Evolutionary conservation across 2,888 invertebrate species (phyloP).

Genomic region (Amblyjoppa fuscipennis): DNA sequence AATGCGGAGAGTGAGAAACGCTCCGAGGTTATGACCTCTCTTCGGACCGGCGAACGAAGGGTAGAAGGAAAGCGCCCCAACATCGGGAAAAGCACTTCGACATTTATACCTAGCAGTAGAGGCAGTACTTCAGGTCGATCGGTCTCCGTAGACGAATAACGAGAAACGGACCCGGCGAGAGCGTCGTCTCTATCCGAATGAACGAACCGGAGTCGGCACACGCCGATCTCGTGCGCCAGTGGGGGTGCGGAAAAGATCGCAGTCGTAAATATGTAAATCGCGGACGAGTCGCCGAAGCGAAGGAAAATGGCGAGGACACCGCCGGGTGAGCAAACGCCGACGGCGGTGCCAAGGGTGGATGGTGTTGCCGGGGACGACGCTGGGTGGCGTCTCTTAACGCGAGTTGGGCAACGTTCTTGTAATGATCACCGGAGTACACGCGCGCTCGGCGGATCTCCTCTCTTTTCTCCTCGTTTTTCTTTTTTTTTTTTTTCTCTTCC

Average conservation of each 20-base stretch:
- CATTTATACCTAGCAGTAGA: slow-evolving; percentile 1
- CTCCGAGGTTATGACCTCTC: slow-evolving; percentile 47
- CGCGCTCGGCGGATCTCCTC: slow-evolving; percentile 18
- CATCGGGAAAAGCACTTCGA: slow-evolving; percentile 18
- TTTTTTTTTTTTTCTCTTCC: not conserved
- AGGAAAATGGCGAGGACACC: slow-evolving; percentile 45
- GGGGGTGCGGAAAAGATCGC: slow-evolving; percentile 57
- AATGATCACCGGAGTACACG: slow-evolving; percentile 54
- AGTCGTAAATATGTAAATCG: slow-evolving; percentile 72
- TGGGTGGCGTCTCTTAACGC: slow-evolving; percentile 48
- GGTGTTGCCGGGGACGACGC: slow-evolving; percentile 8
- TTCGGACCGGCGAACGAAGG: slow-evolving; percentile 15
- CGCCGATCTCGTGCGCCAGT: not conserved
- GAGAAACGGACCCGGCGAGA: slow-evolving; percentile 50
- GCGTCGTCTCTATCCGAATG: slow-evolving; percentile 41
- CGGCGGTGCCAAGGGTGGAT: not conserved
- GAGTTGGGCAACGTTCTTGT: slow-evolving; percentile 56
- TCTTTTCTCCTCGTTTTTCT: slow-evolving; percentile 13
- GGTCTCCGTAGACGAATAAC: slow-evolving; percentile 66
- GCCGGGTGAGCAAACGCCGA: not conserved
- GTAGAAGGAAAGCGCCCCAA: slow-evolving; percentile 12
- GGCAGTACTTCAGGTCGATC: slow-evolving; percentile 56
- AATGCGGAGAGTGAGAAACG: slow-evolving; percentile 24
- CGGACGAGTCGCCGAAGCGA: slow-evolving; percentile 48
- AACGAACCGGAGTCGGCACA: slow-evolving; percentile 35